A percentile compares a stretch with the other conserved stretches of the same genome.
phyloP scores from a whole-genome alignment of 2,888 invertebrate species.

The Xestia c-nigrum region DNA sequence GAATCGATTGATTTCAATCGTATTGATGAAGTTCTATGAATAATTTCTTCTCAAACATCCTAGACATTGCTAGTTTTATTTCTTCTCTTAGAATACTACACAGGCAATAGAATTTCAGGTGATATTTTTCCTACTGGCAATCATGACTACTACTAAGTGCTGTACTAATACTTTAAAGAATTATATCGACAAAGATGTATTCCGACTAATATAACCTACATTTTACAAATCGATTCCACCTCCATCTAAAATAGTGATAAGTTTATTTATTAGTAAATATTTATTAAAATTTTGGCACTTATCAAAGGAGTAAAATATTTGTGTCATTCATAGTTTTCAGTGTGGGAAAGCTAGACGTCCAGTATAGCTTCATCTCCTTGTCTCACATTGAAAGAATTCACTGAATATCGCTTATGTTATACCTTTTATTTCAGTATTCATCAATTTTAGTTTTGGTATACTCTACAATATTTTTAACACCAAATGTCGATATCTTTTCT shows the following conservation, averaged over 20 bases:
- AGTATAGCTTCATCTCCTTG: too few relatives aligned
- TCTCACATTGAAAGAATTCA: too few relatives aligned
- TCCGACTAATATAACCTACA: neutral
- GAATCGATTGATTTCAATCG: neutral
- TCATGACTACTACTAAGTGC: neutral
- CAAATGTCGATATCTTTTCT: too few relatives aligned
- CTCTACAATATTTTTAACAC: neutral
- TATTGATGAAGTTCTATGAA: too few relatives aligned
- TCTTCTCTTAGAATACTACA: neutral
- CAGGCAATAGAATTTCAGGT: neutral
- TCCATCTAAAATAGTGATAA: neutral
- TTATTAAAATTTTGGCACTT: neutral
- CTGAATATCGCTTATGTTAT: neutral
- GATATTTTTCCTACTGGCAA: constrained; percentile 4
- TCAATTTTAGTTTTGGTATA: neutral
- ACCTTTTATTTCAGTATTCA: too few relatives aligned
- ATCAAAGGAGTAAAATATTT: neutral
- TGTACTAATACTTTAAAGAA: neutral
- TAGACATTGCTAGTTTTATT: neutral
- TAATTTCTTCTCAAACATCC: neutral
- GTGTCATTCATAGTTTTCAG: too few relatives aligned
- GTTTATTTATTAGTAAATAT: neutral
- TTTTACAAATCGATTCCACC: neutral
- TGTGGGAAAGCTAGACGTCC: too few relatives aligned
- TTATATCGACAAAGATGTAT: constrained; percentile 5